These are phyloP conservation scores for Stictocephala bisonia DNA, from an alignment of 2,888 invertebrate genomes.

Conservation along the genomic window DNA sequence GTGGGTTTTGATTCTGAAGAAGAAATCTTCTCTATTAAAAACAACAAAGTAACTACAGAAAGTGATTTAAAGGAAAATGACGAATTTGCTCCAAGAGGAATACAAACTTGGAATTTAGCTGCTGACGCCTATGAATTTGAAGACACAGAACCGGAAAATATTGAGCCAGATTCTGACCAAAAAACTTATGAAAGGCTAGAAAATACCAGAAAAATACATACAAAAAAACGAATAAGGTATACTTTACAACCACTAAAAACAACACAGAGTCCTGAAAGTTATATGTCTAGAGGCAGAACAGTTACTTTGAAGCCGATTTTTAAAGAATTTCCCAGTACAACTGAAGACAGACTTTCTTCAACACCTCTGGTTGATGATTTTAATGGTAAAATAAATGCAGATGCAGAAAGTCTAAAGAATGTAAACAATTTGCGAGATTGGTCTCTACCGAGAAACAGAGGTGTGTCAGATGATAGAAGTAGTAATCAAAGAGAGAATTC, in stretches of 20 bases:
- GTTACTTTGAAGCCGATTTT: background rate
- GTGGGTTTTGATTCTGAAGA: background rate
- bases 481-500: background rate
- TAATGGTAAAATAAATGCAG: background rate
- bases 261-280: background rate
- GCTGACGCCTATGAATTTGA: background rate
- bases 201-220: constrained; percentile 30
- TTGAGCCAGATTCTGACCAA: background rate
- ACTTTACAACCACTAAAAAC: background rate
- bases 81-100: background rate
- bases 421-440: background rate
- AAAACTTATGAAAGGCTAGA: background rate
- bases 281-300: background rate
- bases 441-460: background rate
- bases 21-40: no score
- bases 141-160: background rate
- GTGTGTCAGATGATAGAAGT: background rate
- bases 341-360: no score
- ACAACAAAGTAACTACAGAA: no score
- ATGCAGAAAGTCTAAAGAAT: background rate
- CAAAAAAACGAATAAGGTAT: constrained; percentile 6
- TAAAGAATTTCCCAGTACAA: background rate
- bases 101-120: background rate
- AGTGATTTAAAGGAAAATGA: no score
- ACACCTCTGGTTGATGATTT: background rate